Evolutionary conservation across 2,113 vertebrate genomes (phyloP).

Genomic region (Dermatemys mawii): DNA sequence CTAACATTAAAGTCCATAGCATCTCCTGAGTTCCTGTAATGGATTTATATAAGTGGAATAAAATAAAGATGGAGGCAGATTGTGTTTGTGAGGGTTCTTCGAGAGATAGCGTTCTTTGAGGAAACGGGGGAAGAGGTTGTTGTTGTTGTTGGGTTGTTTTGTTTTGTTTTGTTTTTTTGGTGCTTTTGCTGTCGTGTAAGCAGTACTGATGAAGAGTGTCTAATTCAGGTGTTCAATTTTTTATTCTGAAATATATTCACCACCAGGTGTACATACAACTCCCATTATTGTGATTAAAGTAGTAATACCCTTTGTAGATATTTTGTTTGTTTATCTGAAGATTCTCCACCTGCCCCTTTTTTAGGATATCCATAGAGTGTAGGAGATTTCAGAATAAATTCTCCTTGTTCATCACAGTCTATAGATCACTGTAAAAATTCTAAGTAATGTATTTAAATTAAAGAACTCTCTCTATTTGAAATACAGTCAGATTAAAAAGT

Average conservation of each 20-base stretch:
- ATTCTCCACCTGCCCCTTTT: background rate
- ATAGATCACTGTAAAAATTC: background rate
- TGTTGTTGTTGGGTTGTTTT: background rate
- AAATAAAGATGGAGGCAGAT: background rate
- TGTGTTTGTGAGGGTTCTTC: background rate
- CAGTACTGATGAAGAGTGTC: background rate
- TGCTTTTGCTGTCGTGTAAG: background rate
- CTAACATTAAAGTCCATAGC: background rate
- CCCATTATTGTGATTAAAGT: background rate
- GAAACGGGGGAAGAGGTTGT: background rate
- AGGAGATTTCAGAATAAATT: background rate
- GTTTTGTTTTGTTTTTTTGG: background rate
- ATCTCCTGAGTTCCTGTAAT: background rate
- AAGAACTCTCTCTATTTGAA: background rate
- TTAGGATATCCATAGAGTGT: background rate
- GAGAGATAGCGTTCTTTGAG: background rate
- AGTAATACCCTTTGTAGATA: background rate
- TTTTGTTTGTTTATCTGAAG: background rate
- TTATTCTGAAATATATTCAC: background rate
- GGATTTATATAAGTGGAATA: background rate
- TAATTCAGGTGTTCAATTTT: background rate
- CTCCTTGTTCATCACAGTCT: background rate
- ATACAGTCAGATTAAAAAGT: background rate
- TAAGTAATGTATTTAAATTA: background rate
- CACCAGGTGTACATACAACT: background rate